phyloP scores from a whole-genome alignment of 2,797 vertebrate genomes.

The Smutsia temminckii region DNA sequence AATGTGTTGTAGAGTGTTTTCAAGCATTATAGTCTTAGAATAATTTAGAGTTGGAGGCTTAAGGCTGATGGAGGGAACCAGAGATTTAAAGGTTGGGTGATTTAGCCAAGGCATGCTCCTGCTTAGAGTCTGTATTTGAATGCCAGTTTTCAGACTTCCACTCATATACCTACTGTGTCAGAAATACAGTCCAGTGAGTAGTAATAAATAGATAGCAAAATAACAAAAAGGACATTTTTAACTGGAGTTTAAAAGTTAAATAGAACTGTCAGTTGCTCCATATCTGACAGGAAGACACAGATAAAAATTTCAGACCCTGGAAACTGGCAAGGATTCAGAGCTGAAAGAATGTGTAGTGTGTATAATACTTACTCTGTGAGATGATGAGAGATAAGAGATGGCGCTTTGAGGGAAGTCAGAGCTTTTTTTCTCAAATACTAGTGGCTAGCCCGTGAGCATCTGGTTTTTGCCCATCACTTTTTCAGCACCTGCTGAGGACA shows the following conservation, averaged over 20 bases:
- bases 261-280: background rate
- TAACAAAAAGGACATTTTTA: slow-evolving; percentile 25
- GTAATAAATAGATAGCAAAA: slow-evolving; percentile 11
- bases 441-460: background rate
- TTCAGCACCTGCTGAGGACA: background rate
- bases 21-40: slow-evolving; percentile 30
- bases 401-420: background rate
- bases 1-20: slow-evolving; percentile 3
- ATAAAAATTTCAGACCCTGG: background rate
- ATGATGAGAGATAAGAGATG: background rate
- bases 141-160: background rate
- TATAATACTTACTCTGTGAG: background rate
- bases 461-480: background rate
- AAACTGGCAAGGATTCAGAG: background rate
- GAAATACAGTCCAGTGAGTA: background rate
- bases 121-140: background rate
- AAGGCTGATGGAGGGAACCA: background rate
- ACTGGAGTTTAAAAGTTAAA: background rate
- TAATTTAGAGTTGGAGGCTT: background rate
- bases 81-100: background rate
- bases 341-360: background rate
- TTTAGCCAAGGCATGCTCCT: background rate
- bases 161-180: background rate
- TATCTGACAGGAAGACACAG: background rate
- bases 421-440: background rate